Percentiles rank a stretch among this genome's conserved stretches.
Evolutionary conservation across 2,888 invertebrate species (phyloP).

Genomic region (Orgyia antiqua): DNA sequence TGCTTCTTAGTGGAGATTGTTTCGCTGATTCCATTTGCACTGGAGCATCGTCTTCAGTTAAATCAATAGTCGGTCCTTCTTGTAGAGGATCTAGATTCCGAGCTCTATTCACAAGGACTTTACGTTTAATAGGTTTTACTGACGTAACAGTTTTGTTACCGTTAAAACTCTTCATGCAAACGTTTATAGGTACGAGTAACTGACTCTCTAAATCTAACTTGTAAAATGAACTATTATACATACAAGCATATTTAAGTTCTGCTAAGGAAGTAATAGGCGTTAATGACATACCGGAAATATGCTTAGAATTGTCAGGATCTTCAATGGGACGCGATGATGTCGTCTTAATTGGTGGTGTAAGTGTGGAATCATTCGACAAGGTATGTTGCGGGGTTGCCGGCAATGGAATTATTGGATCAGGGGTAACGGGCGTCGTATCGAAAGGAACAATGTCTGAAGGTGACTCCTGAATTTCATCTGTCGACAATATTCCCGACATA

Average conservation of each 20-base stretch:
- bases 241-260: slow-evolving; percentile 50
- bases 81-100: neutral
- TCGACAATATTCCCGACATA: slow-evolving; percentile 63
- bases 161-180: slow-evolving; percentile 37
- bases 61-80: slow-evolving; percentile 38
- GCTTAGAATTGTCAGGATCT: neutral
- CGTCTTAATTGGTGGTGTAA: neutral
- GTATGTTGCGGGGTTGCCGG: neutral
- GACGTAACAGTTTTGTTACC: neutral
- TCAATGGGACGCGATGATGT: no score
- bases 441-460: neutral
- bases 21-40: neutral
- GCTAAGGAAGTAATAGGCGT: slow-evolving; percentile 40
- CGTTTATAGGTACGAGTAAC: slow-evolving; percentile 45
- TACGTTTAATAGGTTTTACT: neutral
- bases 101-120: no score
- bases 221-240: slow-evolving; percentile 45
- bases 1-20: neutral
- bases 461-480: slow-evolving; percentile 29
- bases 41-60: slow-evolving; percentile 44
- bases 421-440: neutral
- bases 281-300: slow-evolving; percentile 11
- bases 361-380: neutral
- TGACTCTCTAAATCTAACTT: slow-evolving; percentile 52
- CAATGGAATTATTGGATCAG: neutral